Percentiles rank a stretch among this genome's conserved stretches.
These are phyloP conservation scores for Atopsyche davidsoni DNA, from an alignment of 1,140 invertebrate species.

Conservation along the genomic window DNA sequence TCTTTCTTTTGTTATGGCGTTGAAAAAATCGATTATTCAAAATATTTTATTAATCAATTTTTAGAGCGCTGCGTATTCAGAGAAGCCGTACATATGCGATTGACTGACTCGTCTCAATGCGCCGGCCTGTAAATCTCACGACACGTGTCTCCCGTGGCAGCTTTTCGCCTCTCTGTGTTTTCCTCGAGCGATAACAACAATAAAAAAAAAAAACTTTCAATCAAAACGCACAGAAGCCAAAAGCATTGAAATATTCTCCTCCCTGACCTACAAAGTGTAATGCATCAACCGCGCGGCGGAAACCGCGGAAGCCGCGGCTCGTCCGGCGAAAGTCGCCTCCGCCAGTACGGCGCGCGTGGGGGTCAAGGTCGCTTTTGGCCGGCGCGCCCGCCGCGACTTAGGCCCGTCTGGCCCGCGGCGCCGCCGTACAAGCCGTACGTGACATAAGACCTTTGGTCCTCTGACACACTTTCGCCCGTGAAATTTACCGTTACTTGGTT, in stretches of 20 bases:
- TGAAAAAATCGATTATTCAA: too few species aligned
- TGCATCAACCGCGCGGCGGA: neutral
- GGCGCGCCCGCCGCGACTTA: conserved; percentile 13
- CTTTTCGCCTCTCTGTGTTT: too few species aligned
- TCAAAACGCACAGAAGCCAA: neutral
- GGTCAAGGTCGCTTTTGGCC: conserved; percentile 30
- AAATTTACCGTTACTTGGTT: conserved; percentile 17
- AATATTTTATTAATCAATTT: too few species aligned
- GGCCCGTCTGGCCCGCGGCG: conserved; percentile 7
- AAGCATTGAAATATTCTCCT: neutral
- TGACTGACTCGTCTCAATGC: too few species aligned
- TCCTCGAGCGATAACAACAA: too few species aligned
- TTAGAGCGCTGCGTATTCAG: too few species aligned
- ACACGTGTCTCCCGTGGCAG: too few species aligned
- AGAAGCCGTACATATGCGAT: too few species aligned
- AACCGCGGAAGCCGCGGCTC: neutral
- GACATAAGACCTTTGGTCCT: conserved; percentile 26
- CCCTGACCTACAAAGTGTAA: conserved; percentile 23
- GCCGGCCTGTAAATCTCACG: too few species aligned
- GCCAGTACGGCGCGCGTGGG: neutral
- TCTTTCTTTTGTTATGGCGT: too few species aligned
- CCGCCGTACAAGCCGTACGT: conserved; percentile 2
- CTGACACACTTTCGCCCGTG: conserved; percentile 26
- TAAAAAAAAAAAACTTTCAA: too few species aligned
- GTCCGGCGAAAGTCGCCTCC: conserved; percentile 12